Percentiles rank a stretch among this genome's conserved stretches.
Conservation (phyloP, 1,140 invertebrate genomes). For the Pseudomyrmex flavicornis region DNA sequence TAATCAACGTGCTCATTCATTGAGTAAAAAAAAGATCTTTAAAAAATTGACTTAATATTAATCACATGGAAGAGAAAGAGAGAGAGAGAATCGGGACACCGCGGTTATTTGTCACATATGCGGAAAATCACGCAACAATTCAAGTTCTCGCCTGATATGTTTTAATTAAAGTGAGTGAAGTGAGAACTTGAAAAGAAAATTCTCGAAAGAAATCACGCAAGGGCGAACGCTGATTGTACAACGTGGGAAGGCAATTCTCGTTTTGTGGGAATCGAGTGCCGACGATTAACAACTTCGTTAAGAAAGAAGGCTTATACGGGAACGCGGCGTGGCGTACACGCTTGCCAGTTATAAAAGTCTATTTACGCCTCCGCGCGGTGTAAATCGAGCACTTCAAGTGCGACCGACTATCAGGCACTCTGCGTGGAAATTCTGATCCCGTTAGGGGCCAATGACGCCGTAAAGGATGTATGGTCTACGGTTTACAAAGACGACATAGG, state of each 20-base stretch:
- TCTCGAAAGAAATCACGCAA: conserved; percentile 4
- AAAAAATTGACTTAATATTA: neutral
- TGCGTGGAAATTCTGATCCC: conserved; percentile 58
- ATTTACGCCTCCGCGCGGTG: conserved; percentile 15
- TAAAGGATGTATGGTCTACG: conserved; percentile 40
- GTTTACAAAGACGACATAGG: conserved; percentile 38
- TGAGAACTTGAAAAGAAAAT: no score
- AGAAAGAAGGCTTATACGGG: neutral
- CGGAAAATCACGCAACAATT: no score
- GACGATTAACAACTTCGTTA: conserved; percentile 3
- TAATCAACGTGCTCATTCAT: neutral
- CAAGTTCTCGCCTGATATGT: no score
- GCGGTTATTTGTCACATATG: no score
- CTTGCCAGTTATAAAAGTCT: conserved; percentile 21
- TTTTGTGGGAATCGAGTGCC: conserved; percentile 1
- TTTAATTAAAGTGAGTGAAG: no score
- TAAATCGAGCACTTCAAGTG: conserved; percentile 36
- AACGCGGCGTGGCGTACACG: neutral
- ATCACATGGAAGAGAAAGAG: neutral
- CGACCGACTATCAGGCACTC: neutral
- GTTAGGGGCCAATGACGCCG: conserved; percentile 67
- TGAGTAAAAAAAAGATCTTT: neutral
- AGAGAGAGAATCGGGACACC: neutral
- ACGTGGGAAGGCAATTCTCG: neutral
- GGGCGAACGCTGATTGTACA: neutral